Conservation (phyloP, 2,888 invertebrate genomes). For the Luffia ferchaultella region DNA sequence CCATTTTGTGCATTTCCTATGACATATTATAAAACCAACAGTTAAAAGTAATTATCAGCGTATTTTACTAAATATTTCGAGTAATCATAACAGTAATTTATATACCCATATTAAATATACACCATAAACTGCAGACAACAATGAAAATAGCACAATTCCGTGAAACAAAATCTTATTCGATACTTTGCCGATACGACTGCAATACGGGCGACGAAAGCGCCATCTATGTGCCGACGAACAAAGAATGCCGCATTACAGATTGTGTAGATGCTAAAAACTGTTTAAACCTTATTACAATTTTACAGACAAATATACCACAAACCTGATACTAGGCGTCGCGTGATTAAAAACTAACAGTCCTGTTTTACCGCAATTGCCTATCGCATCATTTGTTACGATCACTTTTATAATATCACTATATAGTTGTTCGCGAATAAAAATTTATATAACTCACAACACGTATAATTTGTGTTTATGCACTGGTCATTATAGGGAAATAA, state of each 20-base stretch:
- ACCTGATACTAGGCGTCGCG: background rate
- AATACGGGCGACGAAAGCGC: slow-evolving; percentile 39
- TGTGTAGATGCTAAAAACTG: background rate
- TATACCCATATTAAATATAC: too few species aligned
- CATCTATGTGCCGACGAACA: slow-evolving; percentile 30
- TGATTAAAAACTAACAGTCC: background rate
- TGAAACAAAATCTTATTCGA: background rate
- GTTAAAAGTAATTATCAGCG: too few species aligned
- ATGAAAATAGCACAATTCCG: background rate
- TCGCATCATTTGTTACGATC: background rate
- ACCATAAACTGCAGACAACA: too few species aligned
- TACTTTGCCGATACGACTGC: slow-evolving; percentile 31
- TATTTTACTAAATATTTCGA: too few species aligned
- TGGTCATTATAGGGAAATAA: too few species aligned
- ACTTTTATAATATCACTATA: background rate
- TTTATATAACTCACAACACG: too few species aligned
- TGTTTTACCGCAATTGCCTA: background rate
- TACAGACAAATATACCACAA: background rate
- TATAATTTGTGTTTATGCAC: too few species aligned
- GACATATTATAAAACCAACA: too few species aligned
- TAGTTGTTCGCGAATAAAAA: too few species aligned
- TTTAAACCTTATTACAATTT: background rate
- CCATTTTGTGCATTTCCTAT: too few species aligned
- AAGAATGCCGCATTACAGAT: background rate
- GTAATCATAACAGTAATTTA: too few species aligned